phyloP scores from a whole-genome alignment of 1,140 invertebrate species.

The Zaprionus nigranus region DNA sequence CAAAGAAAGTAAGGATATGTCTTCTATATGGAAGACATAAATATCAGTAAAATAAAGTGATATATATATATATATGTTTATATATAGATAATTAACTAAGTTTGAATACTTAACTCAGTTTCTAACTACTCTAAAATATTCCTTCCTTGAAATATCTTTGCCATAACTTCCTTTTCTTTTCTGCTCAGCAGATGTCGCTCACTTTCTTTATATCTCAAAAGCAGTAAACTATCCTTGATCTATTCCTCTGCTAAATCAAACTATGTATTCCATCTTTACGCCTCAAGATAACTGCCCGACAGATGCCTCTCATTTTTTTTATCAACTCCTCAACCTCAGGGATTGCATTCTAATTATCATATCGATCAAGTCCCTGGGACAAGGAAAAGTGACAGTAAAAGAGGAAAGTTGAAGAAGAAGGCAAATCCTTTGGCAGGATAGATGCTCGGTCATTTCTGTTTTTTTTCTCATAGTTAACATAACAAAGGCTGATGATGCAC shows the following conservation, averaged over 20 bases:
- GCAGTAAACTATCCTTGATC: neutral
- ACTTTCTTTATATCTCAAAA: neutral
- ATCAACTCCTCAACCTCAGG: slow-evolving; percentile 47
- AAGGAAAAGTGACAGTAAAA: slow-evolving; percentile 60
- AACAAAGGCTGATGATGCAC: slow-evolving; percentile 77
- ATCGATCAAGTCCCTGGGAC: slow-evolving; percentile 62
- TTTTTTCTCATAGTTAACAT: slow-evolving; percentile 83
- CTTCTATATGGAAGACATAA: neutral
- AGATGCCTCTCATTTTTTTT: slow-evolving; percentile 54
- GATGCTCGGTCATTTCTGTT: slow-evolving; percentile 17
- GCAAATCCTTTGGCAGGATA: slow-evolving; percentile 40
- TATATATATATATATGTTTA: too few relatives aligned
- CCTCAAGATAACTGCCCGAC: slow-evolving; percentile 12
- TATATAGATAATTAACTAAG: neutral
- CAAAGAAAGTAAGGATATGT: neutral
- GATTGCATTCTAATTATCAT: slow-evolving; percentile 80
- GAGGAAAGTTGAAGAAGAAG: slow-evolving; percentile 11
- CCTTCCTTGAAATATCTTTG: too few relatives aligned
- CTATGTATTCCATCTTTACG: neutral
- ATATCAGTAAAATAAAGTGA: neutral
- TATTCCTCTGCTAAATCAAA: neutral
- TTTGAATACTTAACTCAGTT: too few relatives aligned
- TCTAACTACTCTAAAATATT: too few relatives aligned
- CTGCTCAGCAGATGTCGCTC: neutral
- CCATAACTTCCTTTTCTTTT: too few relatives aligned